phyloP scores from a whole-genome alignment of 2,888 invertebrate species.

The Labia minor region DNA sequence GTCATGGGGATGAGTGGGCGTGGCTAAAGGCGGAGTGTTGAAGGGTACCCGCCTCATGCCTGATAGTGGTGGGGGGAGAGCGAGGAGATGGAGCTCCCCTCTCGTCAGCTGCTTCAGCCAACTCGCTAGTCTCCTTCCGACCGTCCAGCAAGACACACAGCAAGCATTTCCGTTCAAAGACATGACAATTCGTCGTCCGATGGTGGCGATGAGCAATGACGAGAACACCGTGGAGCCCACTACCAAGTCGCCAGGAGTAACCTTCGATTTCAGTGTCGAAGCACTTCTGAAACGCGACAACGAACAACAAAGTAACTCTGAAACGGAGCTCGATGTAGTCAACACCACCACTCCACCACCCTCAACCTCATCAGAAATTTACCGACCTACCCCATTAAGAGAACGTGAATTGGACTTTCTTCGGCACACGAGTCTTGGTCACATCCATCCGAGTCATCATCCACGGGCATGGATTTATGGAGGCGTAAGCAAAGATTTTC shows the following conservation, averaged over 20 bases:
- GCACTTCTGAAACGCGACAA: background rate
- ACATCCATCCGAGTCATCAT: background rate
- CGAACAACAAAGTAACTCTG: background rate
- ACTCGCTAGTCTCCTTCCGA: background rate
- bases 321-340: background rate
- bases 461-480: background rate
- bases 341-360: background rate
- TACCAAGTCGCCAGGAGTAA: background rate
- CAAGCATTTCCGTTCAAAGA: background rate
- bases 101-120: background rate
- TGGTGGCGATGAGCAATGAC: conserved; percentile 13
- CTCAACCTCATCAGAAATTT: background rate
- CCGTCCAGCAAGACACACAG: background rate
- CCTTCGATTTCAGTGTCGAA: background rate
- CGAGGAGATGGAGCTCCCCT: background rate
- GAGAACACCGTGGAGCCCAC: background rate
- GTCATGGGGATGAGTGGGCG: background rate
- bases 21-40: background rate
- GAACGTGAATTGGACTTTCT: background rate
- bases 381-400: background rate
- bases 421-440: background rate
- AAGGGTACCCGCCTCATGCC: background rate
- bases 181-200: background rate
- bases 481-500: background rate
- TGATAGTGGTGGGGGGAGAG: background rate